These are phyloP conservation scores for Xiphorhynchus erythropygius DNA, from an alignment of 2,797 vertebrate species.

Conservation along the genomic window DNA sequence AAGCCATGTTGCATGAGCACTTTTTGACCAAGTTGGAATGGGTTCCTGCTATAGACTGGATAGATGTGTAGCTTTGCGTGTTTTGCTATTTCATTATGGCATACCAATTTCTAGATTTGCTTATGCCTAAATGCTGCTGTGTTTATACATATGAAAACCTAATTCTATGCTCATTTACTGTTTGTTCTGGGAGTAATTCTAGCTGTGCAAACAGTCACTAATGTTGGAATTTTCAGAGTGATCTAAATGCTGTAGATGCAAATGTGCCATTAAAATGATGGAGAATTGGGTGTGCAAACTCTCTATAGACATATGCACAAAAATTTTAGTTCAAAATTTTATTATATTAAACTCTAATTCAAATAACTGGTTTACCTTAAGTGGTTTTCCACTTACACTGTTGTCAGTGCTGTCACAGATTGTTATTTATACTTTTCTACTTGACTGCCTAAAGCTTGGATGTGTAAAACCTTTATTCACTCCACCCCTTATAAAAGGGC, in stretches of 20 bases:
- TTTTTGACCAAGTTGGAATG: slow-evolving; percentile 33
- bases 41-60: slow-evolving; percentile 2
- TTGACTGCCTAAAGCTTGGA: neutral
- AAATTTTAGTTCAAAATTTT: neutral
- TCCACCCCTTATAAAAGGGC: neutral
- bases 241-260: neutral
- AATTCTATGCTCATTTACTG: slow-evolving; percentile 7
- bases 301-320: neutral
- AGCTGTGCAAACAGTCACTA: neutral
- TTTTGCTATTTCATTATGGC: slow-evolving; percentile 25
- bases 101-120: slow-evolving; percentile 35
- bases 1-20: slow-evolving; percentile 49
- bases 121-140: slow-evolving; percentile 47
- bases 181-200: slow-evolving; percentile 55
- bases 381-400: neutral
- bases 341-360: neutral
- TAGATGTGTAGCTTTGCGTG: slow-evolving; percentile 17
- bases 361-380: neutral
- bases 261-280: neutral
- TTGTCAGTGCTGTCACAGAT: neutral
- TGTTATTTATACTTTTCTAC: neutral
- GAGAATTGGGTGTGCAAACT: neutral
- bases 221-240: neutral
- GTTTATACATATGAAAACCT: slow-evolving; percentile 6
- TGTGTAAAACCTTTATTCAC: neutral